Conservation (phyloP, 1,140 invertebrate genomes). For the Bathynomus jamesi region DNA sequence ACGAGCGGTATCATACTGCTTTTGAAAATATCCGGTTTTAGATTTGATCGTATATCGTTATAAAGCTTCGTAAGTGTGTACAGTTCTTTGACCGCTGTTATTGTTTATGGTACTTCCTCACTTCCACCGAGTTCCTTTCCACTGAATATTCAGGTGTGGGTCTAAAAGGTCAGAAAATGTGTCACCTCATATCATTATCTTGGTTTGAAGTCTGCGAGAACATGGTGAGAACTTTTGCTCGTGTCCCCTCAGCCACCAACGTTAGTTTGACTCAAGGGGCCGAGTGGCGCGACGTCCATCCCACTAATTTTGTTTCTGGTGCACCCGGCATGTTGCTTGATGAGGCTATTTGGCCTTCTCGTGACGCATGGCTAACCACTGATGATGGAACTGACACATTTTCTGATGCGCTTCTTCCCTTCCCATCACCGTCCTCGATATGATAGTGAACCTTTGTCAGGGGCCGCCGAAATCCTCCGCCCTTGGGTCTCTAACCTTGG, state of each 20-base stretch:
- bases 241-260: constrained; percentile 30
- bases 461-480: constrained; percentile 17
- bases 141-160: no score
- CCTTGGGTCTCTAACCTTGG: constrained; percentile 31
- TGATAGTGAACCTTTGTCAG: constrained; percentile 28
- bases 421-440: background rate
- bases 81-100: no score
- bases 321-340: constrained; percentile 29
- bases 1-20: constrained; percentile 22
- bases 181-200: constrained; percentile 30
- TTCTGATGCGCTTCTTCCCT: constrained; percentile 24
- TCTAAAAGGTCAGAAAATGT: constrained; percentile 38
- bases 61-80: no score
- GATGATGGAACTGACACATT: constrained; percentile 34
- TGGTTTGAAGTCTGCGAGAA: constrained; percentile 22
- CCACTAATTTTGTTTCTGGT: constrained; percentile 33
- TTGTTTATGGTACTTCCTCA: no score
- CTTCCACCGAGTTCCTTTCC: no score
- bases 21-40: no score
- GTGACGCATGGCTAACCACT: constrained; percentile 35
- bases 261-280: constrained; percentile 31
- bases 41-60: no score
- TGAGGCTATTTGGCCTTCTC: constrained; percentile 14
- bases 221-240: constrained; percentile 38
- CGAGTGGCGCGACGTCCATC: constrained; percentile 11